A percentile compares a stretch with the other conserved stretches of the same genome.
Conservation (phyloP, 2,797 vertebrate species). For the Paedocypris micromegethes region DNA sequence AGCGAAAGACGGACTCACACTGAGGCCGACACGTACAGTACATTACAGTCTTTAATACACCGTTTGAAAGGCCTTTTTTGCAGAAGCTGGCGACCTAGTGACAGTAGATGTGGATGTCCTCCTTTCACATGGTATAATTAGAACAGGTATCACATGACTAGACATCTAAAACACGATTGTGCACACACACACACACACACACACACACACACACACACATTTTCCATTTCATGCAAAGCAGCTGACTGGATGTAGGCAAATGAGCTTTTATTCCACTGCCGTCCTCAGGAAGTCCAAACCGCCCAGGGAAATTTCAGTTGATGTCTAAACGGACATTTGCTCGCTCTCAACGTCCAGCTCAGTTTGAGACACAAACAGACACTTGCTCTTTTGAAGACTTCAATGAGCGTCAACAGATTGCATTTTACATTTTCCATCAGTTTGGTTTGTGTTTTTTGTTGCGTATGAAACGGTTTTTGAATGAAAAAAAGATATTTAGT, state of each 20-base stretch:
- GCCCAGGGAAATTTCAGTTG: slow-evolving; percentile 7
- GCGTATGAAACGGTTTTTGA: no score
- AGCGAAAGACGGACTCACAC: no score
- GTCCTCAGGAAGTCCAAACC: slow-evolving; percentile 12
- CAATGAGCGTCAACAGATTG: no score
- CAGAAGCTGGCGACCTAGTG: background rate
- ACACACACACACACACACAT: slow-evolving; percentile 22
- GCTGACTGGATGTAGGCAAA: slow-evolving; percentile 21
- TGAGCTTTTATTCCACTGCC: slow-evolving; percentile 51
- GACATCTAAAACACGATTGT: slow-evolving; percentile 64
- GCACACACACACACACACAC: slow-evolving; percentile 61
- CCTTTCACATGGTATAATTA: slow-evolving; percentile 73
- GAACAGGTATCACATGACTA: slow-evolving; percentile 75
- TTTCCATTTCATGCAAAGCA: slow-evolving; percentile 21
- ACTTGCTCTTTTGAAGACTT: no score
- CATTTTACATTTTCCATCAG: no score
- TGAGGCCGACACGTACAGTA: no score
- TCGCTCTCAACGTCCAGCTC: background rate
- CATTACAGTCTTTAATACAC: no score
- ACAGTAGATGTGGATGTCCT: slow-evolving; percentile 44
- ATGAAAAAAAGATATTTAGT: no score
- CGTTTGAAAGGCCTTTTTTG: no score
- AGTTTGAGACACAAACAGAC: no score
- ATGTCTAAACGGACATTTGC: background rate
- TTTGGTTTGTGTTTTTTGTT: no score